Base-by-base conservation (phyloP, 2,113 vertebrate species). In the Macroglossus sobrinus region DNA sequence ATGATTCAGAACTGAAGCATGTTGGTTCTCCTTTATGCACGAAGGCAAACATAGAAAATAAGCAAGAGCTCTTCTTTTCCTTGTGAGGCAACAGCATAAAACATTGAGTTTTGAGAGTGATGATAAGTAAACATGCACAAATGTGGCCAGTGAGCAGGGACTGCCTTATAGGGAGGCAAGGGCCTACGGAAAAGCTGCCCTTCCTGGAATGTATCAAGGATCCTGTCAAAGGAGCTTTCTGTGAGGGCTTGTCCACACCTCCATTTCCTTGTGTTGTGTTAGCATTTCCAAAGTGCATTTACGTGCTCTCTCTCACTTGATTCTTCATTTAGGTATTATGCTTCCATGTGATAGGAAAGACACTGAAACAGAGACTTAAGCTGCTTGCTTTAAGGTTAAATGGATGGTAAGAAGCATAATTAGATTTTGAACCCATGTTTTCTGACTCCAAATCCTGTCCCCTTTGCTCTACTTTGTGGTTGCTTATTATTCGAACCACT, bases 1-100 rank as follows among this genome's bases (percentile, higher is more conserved):
- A 38, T 96, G 94, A 97, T 95, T 97, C 94, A 92, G 91, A 93
- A 87, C 55, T 87, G 87, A 95, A 96, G 45, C 79, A 81, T 94
- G 75, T 47, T 85, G 68, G 53, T 94, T 95, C 59, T 91, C 78
- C 87, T 92, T 72, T 61, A 90, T 69, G 69, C 69, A 78, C 92
- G 79, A 91, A 92, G 85, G 84, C 61, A 97, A 87, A 75, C 11
- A 66, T 43, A 86, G 59, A 82, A 93, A 93, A 68, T 19, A 87
- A 95, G 63, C 15, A 82, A 91, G 47, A 95, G 63, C 21, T 80
- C 59, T 61, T 88, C 63, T 61, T 93, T 74, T 61, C 13, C 84
- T 92, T 50, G 22, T 87, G 79, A 69, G 33, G 13, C 16, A 74
- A 28, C 3, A 71, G 78, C 45, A 75, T 75, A 33, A 78, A 96